Evolutionary conservation across 2,113 vertebrate genomes (phyloP).

Genomic region (Psittacula cyanocephala): DNA sequence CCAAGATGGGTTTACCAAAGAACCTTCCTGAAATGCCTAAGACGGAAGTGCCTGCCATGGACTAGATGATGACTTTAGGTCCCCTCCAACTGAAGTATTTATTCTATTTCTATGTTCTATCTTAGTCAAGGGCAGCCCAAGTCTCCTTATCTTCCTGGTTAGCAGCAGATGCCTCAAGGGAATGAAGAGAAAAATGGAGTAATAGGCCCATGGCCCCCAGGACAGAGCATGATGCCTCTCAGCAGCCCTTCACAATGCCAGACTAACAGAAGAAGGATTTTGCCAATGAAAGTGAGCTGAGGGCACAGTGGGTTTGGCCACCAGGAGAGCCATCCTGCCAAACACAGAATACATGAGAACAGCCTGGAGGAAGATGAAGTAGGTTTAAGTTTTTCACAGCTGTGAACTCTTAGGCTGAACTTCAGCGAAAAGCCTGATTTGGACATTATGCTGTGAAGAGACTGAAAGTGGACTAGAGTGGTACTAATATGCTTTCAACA

Average conservation of each 20-base stretch:
- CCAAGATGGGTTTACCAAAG: not conserved
- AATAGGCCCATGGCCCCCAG: not conserved
- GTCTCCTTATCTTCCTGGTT: not conserved
- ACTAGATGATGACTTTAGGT: not conserved
- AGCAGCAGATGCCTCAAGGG: not conserved
- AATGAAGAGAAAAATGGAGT: not conserved
- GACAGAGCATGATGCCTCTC: not conserved
- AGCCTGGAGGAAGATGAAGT: not conserved
- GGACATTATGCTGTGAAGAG: not conserved
- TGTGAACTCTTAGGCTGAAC: not conserved
- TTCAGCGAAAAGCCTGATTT: not conserved
- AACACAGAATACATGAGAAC: not conserved
- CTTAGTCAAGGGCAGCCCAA: not conserved
- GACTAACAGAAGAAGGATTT: not conserved
- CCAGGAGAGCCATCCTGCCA: not conserved
- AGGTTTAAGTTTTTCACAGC: not conserved
- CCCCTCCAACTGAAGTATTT: not conserved
- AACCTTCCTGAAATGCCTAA: not conserved
- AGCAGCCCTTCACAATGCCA: not conserved
- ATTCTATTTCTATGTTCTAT: not conserved
- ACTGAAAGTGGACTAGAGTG: not conserved
- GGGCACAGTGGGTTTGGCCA: not conserved
- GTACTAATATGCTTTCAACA: not conserved
- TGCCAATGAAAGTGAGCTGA: not conserved
- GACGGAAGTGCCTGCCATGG: not conserved